Percentiles rank a stretch among this genome's conserved stretches.
phyloP scores from a whole-genome alignment of 2,888 invertebrate genomes.

The Laspeyria flexula region DNA sequence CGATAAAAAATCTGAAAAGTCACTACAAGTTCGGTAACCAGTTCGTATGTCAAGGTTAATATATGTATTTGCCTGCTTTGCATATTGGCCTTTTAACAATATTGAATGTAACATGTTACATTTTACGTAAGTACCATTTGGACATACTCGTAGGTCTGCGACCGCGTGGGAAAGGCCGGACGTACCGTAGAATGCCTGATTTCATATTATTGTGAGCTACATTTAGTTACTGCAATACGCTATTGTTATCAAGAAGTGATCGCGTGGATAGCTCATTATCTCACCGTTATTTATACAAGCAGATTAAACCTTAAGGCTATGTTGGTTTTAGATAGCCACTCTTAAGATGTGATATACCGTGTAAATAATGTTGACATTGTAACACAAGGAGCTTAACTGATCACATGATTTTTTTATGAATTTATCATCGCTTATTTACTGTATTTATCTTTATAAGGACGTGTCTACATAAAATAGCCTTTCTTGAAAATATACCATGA shows the following conservation, averaged over 20 bases:
- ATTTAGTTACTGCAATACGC: constrained; percentile 25
- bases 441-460: not conserved
- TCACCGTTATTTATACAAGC: constrained; percentile 27
- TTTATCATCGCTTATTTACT: constrained; percentile 4
- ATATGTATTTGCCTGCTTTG: constrained; percentile 63
- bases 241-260: constrained; percentile 38
- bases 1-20: constrained; percentile 28
- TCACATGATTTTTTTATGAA: constrained; percentile 1
- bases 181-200: constrained; percentile 48
- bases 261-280: constrained; percentile 34
- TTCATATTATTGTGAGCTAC: constrained; percentile 48
- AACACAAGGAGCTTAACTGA: constrained; percentile 14
- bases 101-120: constrained; percentile 54
- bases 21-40: constrained; percentile 38
- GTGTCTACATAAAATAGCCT: not conserved
- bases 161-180: constrained; percentile 75
- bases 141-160: constrained; percentile 54
- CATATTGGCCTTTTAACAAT: constrained; percentile 74
- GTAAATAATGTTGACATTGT: constrained; percentile 33
- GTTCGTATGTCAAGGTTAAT: constrained; percentile 75
- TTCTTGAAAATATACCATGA: too few species aligned
- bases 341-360: constrained; percentile 18
- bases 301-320: constrained; percentile 34
- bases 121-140: constrained; percentile 50
- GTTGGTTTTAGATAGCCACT: constrained; percentile 38